Evolutionary conservation across 2,113 vertebrate genomes (phyloP), one percentile per base, ranked within the genome.

Genomic region (Pollimyrus isidori): DNA sequence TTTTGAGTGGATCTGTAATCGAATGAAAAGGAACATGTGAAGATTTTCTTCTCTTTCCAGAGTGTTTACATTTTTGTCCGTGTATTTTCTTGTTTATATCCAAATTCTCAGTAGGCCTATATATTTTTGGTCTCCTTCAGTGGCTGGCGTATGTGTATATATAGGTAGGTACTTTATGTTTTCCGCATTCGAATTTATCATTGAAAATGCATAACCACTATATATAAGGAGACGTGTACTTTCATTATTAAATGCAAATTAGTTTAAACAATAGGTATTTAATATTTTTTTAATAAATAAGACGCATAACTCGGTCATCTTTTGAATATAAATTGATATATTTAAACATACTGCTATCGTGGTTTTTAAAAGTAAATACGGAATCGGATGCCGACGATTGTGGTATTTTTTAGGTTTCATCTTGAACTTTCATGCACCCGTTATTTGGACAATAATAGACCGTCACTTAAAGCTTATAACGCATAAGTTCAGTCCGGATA

Each of bases 131-230:
- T 89, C 85, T 26, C 84, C 83, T 88, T 58, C 88, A 93, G 89
- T 89, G 89, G 84, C 88, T 87, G 85, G 90, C 90, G 69, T 92
- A 92, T 92, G 90, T 92, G 89, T 89, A 92, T 92, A 89, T 89
- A 89, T 94, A 94, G 94, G 93, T 95, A 95, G 92, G 94, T 94
- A 90, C 91, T 93, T 90, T 91, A 91, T 91, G 50, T 88, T 91
- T 88, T 82, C 86, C 91, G 83, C 39, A 42, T 90, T 90, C 30
- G 92, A 65, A 93, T 90, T 91, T 56, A 91, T 90, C 23, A 13
- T 30, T 15, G 19, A 48, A 69, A 30, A 49, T 46, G 39, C 7
- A 85, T 17, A 80, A 19, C 48, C 19, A 62, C 65, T 58, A 45
- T 62, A 50, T 80, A 4, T 83, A 83, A 21, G 39, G 21, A 23